phyloP scores from a whole-genome alignment of 2,113 vertebrate genomes.

The Acanthochromis polyacanthus region DNA sequence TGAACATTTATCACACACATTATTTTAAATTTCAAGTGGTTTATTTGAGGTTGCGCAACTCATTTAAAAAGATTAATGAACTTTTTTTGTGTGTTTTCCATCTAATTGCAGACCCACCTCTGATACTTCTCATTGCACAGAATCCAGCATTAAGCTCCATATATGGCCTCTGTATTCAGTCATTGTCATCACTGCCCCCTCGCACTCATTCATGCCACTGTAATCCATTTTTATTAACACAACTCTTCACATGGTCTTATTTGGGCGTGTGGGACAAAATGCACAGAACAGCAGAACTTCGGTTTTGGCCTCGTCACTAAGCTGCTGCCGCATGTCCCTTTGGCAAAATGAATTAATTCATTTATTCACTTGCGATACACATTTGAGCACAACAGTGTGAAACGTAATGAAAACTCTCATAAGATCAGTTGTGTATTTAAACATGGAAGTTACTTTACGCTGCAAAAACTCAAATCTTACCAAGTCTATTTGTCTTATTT shows the following conservation, averaged over 20 bases:
- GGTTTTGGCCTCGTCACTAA: background rate
- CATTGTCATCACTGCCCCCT: background rate
- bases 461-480: no score
- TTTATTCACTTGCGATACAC: no score
- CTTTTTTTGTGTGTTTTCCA: background rate
- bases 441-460: background rate
- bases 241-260: constrained; percentile 22
- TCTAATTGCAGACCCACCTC: background rate
- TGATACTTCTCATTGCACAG: background rate
- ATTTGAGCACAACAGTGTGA: no score
- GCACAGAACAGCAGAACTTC: background rate
- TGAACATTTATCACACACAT: background rate
- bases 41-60: background rate
- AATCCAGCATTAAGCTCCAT: background rate
- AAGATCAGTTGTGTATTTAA: background rate
- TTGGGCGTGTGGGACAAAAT: constrained; percentile 13
- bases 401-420: background rate
- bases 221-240: constrained; percentile 25
- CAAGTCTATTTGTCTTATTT: no score
- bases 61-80: background rate
- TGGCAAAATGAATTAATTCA: no score
- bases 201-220: background rate
- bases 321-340: no score
- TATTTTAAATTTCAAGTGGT: background rate
- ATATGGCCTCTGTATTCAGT: constrained; percentile 2